These are phyloP conservation scores for Asarcornis scutulata DNA, from an alignment of 2,113 vertebrate genomes.

Conservation along the genomic window DNA sequence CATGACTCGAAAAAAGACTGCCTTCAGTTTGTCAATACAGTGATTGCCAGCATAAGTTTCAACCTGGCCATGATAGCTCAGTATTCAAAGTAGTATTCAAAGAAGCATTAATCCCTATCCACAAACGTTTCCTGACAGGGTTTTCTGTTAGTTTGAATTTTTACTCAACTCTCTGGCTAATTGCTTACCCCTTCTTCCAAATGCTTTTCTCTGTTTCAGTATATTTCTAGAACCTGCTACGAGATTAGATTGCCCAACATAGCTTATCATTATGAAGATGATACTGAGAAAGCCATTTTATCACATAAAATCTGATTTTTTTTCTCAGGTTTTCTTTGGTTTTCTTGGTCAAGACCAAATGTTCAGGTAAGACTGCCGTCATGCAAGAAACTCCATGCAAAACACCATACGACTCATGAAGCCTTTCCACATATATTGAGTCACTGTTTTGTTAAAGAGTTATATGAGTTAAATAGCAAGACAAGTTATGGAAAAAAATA, in stretches of 20 bases:
- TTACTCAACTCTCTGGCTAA: neutral
- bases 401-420: neutral
- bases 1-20: neutral
- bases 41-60: neutral
- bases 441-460: neutral
- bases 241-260: neutral
- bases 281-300: neutral
- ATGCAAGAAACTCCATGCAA: neutral
- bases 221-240: neutral
- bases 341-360: neutral
- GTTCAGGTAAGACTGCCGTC: neutral
- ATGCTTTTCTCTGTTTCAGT: neutral
- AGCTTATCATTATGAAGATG: rapidly evolving
- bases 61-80: neutral
- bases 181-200: neutral
- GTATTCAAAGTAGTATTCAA: neutral
- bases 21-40: rapidly evolving
- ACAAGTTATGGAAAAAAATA: neutral
- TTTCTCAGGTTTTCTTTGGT: neutral
- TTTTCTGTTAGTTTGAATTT: neutral
- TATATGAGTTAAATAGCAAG: neutral
- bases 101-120: neutral
- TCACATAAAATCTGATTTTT: neutral
- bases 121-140: rapidly evolving
- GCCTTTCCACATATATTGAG: neutral